phyloP scores from a whole-genome alignment of 2,888 invertebrate species.

The Melanostoma mellinum region DNA sequence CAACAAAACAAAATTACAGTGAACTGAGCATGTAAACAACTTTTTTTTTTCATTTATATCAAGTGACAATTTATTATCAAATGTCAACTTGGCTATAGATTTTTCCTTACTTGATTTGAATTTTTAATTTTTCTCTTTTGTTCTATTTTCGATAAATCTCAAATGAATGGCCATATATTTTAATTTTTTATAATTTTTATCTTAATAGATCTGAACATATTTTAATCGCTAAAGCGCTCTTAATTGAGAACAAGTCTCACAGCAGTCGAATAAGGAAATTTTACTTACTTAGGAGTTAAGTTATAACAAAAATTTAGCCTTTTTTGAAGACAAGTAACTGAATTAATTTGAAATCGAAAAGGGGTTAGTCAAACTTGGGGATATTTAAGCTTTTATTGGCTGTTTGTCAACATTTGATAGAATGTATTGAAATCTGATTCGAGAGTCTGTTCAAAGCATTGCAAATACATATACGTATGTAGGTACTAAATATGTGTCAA shows the following conservation, averaged over 20 bases:
- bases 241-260: slow-evolving; percentile 33
- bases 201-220: slow-evolving; percentile 29
- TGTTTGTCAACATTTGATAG: too few relatives aligned
- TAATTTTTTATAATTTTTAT: slow-evolving; percentile 4
- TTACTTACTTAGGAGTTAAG: neutral
- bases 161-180: neutral
- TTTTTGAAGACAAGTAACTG: slow-evolving; percentile 1
- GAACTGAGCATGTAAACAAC: neutral
- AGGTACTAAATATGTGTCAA: too few relatives aligned
- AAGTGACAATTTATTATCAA: slow-evolving; percentile 23
- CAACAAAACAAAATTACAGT: too few relatives aligned
- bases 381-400: neutral
- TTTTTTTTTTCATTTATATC: neutral
- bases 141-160: too few relatives aligned
- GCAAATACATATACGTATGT: too few relatives aligned
- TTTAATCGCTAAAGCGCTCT: slow-evolving; percentile 35
- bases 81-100: neutral
- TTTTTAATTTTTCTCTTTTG: slow-evolving; percentile 15
- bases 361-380: neutral
- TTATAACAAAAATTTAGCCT: slow-evolving; percentile 4
- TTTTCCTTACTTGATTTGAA: slow-evolving; percentile 4
- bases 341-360: neutral
- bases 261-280: neutral
- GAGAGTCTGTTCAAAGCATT: too few relatives aligned
- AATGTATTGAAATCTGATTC: too few relatives aligned